These are phyloP conservation scores for Melikaiella ostensackeni DNA, from an alignment of 2,888 invertebrate species.

Conservation along the genomic window DNA sequence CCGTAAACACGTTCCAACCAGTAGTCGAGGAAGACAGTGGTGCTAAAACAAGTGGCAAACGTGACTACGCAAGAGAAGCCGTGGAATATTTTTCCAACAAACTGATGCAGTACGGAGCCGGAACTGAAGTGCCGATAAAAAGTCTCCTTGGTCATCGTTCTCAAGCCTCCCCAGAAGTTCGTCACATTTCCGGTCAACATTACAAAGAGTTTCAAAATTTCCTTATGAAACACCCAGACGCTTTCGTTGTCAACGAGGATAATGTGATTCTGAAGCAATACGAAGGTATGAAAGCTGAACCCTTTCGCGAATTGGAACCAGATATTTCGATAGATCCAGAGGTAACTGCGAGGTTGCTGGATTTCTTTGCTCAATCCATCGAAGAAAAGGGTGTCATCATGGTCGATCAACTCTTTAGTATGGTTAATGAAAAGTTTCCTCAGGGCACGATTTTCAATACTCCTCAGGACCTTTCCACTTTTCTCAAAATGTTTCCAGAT, in stretches of 20 bases:
- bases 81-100: slow-evolving; percentile 98
- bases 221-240: slow-evolving; percentile 88
- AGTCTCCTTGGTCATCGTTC: slow-evolving; percentile 97
- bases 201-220: slow-evolving; percentile 96
- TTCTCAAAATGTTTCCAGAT: slow-evolving; percentile 95
- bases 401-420: slow-evolving; percentile 91
- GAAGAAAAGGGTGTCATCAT: slow-evolving; percentile 90
- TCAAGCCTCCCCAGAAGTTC: slow-evolving; percentile 97
- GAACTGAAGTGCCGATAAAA: slow-evolving; percentile 97
- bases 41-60: slow-evolving; percentile 81
- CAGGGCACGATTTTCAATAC: slow-evolving; percentile 94
- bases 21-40: slow-evolving; percentile 81
- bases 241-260: slow-evolving; percentile 89
- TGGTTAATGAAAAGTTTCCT: slow-evolving; percentile 87
- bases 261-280: slow-evolving; percentile 88
- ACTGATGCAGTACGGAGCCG: slow-evolving; percentile 95
- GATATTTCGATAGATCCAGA: slow-evolving; percentile 85
- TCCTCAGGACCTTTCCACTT: slow-evolving; percentile 92
- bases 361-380: slow-evolving; percentile 90
- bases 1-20: slow-evolving; percentile 89
- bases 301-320: slow-evolving; percentile 81
- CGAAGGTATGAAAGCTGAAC: slow-evolving; percentile 83
- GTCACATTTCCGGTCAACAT: slow-evolving; percentile 96
- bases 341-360: slow-evolving; percentile 88
- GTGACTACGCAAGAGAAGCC: slow-evolving; percentile 96